Base-by-base conservation (phyloP, 2,113 vertebrate species). In the Gobio gobio region DNA sequence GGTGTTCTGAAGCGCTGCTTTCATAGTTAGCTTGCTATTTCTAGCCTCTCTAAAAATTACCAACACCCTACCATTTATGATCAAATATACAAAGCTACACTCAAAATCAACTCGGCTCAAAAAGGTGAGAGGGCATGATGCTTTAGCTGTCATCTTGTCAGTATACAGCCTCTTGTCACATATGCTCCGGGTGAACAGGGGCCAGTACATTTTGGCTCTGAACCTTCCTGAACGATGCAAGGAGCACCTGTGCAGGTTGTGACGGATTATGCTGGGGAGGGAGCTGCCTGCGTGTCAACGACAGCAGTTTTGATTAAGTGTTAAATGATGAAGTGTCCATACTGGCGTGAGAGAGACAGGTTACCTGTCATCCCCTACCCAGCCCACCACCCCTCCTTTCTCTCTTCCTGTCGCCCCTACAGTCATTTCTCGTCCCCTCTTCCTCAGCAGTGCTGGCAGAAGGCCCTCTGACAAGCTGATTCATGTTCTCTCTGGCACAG, bases 401-500 rank as follows among this genome's bases (percentile, higher is more conserved):
- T 86, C 70, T 81, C 47, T 77, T 51, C 20, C 83, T 63, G 40
- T 64, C 45, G 13, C 64, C 82, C 86, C 81, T 26, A 76, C 84
- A 77, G 83, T 51, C 56, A 33, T 91, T 77, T 61, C 68, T 59
- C 78, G 51, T 24, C 61, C 73, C 18, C 72, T 82, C 61, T 75
- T 59, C 74, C 68, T 84, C 36, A 43, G 78, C 70, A 73, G 88
- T 54, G 82, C 49, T 68, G 86, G 87, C 90, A 86, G 83, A 73
- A 89, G 88, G 87, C 86, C 82, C 58, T 7, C n/a, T 89, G 91
- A 87, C 90, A 90, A 90, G 82, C 90, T 94, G 93, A 95, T 95
- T 94, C 92, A 95, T 94, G 91, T 90, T 86, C 91, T 56, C 47
- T 86, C 91, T 91, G 90, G 89, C 91, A 91, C 84, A 82, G 88